phyloP scores from a whole-genome alignment of 2,888 invertebrate species.

The Megalurothrips usitatus region DNA sequence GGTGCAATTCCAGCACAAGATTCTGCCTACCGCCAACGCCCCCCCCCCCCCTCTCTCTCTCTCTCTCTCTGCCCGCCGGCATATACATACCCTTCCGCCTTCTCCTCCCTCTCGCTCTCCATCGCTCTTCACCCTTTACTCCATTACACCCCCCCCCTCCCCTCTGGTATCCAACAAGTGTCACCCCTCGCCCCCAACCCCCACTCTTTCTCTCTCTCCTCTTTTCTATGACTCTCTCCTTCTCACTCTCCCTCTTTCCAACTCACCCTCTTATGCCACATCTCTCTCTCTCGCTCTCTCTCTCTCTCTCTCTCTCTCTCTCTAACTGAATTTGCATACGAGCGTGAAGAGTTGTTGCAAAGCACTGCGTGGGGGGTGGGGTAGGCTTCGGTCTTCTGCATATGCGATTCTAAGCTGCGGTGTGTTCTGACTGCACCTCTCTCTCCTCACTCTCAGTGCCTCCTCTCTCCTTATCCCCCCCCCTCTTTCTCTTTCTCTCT shows the following conservation, averaged over 20 bases:
- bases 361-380: no score
- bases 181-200: neutral
- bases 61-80: neutral
- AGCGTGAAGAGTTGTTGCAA: constrained; percentile 3
- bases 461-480: neutral
- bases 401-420: no score
- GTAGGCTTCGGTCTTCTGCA: no score
- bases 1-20: constrained; percentile 22
- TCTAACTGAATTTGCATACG: constrained; percentile 22
- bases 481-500: neutral
- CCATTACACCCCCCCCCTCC: neutral
- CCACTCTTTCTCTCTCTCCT: neutral
- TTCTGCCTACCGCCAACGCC: neutral
- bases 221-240: neutral
- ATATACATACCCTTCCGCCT: neutral
- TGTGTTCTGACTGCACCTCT: neutral
- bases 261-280: neutral
- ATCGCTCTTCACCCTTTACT: neutral
- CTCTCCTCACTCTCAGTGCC: neutral
- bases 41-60: neutral
- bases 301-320: constrained; percentile 11
- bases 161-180: constrained; percentile 23
- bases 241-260: neutral
- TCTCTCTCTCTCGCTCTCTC: constrained; percentile 8
- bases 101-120: neutral